Base-by-base conservation (phyloP, 2,888 invertebrate genomes). In the Eubasilissa splendida region DNA sequence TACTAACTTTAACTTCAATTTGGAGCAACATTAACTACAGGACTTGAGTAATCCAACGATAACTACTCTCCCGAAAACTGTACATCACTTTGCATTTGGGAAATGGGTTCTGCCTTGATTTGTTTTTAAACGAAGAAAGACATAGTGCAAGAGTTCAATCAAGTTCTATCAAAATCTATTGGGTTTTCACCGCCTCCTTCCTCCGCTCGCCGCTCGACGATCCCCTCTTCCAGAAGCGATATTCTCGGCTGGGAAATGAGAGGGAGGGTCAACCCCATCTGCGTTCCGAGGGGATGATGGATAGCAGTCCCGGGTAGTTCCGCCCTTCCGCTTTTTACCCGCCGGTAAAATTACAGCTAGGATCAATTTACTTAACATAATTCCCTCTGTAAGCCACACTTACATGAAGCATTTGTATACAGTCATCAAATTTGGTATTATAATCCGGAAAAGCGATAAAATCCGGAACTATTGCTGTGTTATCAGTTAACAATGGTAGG, bases 121-220 rank as follows among this genome's bases (percentile, higher is more conserved):
- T 42, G 42, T 42, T 42, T 42, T 75, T 22, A 75, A 75, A 75
- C 60, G 75, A 60, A 60, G 11, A 60, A 75, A 60, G 75, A 75
- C 75, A 75, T 60, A 60, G 75, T 50, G 75, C 22, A 52, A 73
- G 59, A 75, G 75, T 75, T 75, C 75, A 75, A 75, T 75, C 75
- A 75, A 60, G 75, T 50, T 31, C 59, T 75, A 60, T 75, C 75
- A 60, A 75, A 60, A 75, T 60, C 60, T 52, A 52, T 60, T 59
- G 75, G 60, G 14, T 60, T 50, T 52, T 42, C 60, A 60, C 50
- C 58, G 22, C 60, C 60, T 22, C 58, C 12, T 60, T 50, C 59
- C 33, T n/a, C 3, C 22, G 4, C 59, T 59, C 22, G 11, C 59
- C 59, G n/a, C 31, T 54, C 56, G 58, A 8, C 73, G 33, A 12